phyloP scores from a whole-genome alignment of 2,888 invertebrate genomes.

The Hemistola chrysoprasaria region DNA sequence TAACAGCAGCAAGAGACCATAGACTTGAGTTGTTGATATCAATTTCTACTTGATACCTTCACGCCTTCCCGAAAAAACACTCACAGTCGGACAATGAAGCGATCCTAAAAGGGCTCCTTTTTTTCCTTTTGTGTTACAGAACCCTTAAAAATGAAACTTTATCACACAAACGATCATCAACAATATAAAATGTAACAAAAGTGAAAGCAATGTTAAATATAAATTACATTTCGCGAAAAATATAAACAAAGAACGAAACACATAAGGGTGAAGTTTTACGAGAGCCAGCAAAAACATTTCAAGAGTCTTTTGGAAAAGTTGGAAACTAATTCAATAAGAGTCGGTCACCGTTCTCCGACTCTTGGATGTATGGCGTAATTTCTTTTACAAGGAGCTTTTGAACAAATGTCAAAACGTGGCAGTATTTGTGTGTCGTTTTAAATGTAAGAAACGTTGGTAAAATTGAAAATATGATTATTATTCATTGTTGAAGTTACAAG shows the following conservation, averaged over 20 bases:
- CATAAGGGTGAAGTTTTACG: constrained; percentile 1
- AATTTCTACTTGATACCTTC: too few species aligned
- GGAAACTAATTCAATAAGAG: constrained; percentile 59
- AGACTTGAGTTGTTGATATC: too few species aligned
- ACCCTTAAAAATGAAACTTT: too few species aligned
- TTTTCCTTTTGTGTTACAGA: too few species aligned
- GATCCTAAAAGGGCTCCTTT: too few species aligned
- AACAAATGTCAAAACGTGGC: constrained; percentile 14
- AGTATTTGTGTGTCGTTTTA: constrained; percentile 5
- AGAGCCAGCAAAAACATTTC: constrained; percentile 13
- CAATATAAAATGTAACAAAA: too few species aligned
- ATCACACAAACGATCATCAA: too few species aligned
- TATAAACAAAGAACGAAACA: constrained; percentile 8
- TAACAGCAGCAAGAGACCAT: too few species aligned
- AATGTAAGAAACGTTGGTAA: neutral
- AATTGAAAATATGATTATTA: too few species aligned
- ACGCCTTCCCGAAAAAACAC: too few species aligned
- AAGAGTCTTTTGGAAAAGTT: constrained; percentile 34
- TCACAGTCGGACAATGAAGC: too few species aligned
- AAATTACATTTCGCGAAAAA: constrained; percentile 1
- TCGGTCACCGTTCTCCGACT: constrained; percentile 29
- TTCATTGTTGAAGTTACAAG: too few species aligned
- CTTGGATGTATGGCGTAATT: constrained; percentile 19
- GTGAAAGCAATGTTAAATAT: neutral
- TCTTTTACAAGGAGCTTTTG: constrained; percentile 10